These are phyloP conservation scores for Aphidius gifuensis DNA, from an alignment of 1,140 invertebrate species.

Conservation along the genomic window DNA sequence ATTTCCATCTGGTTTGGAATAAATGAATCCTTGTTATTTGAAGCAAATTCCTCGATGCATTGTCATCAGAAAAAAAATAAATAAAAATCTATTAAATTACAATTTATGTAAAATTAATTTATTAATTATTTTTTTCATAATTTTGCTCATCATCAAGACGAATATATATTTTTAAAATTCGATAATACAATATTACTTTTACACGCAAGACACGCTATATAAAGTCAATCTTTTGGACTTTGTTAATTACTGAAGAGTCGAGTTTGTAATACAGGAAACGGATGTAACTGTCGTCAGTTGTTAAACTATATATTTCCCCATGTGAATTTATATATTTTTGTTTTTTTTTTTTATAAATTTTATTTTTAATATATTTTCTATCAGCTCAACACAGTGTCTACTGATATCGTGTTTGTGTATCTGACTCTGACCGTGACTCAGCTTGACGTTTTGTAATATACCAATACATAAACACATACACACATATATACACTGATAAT, in stretches of 20 bases:
- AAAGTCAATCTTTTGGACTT: conserved; percentile 13
- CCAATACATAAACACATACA: too few relatives aligned
- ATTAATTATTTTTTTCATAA: neutral
- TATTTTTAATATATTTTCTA: neutral
- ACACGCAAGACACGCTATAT: conserved; percentile 6
- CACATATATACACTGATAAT: neutral
- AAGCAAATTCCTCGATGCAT: conserved; percentile 24
- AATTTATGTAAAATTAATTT: too few relatives aligned
- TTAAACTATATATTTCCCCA: conserved; percentile 13
- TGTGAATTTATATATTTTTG: conserved; percentile 10
- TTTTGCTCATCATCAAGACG: conserved; percentile 4
- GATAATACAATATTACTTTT: neutral
- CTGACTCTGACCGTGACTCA: conserved; percentile 49
- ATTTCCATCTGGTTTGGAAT: conserved; percentile 45
- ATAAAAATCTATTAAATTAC: neutral
- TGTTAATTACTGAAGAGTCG: conserved; percentile 24
- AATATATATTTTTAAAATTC: neutral
- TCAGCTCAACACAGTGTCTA: conserved; percentile 1
- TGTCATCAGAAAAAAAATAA: neutral
- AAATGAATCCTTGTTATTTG: conserved; percentile 51
- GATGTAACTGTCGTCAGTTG: conserved; percentile 49
- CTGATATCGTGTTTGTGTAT: conserved; percentile 35
- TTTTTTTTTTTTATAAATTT: conserved; percentile 11
- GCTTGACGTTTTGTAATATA: conserved; percentile 25
- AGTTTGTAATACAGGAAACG: conserved; percentile 35